Conservation (phyloP, 35 echinoderm and acorn worm genomes). For the Stichopus chloronotus region DNA sequence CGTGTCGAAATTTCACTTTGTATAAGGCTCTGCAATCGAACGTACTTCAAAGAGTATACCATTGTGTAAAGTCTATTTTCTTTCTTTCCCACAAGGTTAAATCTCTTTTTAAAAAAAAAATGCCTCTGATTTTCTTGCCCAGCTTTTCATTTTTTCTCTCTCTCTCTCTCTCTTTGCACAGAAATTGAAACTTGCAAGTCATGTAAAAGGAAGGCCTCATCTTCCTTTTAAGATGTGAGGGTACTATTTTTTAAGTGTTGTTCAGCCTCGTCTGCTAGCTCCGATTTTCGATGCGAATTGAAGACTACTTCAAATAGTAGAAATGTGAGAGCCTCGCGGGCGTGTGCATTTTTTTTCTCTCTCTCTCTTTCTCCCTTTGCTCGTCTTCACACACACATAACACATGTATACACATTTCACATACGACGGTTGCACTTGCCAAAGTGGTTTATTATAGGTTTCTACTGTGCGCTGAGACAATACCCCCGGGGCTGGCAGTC, state of each 20-base stretch:
- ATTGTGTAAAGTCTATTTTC: not conserved
- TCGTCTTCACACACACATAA: no score
- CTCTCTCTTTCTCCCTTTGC: not conserved
- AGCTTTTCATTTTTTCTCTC: not conserved
- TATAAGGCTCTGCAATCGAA: not conserved
- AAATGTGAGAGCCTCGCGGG: not conserved
- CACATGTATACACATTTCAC: not conserved
- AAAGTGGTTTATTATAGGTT: not conserved
- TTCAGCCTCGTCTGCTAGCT: not conserved
- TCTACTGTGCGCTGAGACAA: not conserved
- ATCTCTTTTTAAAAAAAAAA: not conserved
- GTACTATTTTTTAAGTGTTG: constrained; percentile 6
- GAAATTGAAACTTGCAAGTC: constrained; percentile 15
- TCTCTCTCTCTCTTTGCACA: not conserved
- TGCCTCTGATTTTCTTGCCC: not conserved
- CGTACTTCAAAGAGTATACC: constrained; percentile 5
- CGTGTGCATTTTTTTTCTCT: no score
- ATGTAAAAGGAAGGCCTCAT: constrained; percentile 1
- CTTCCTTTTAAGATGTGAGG: not conserved
- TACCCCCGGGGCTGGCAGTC: not conserved
- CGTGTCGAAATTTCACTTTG: constrained; percentile 19
- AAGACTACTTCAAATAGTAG: not conserved
- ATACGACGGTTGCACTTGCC: not conserved
- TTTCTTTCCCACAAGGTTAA: not conserved
- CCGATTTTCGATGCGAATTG: not conserved